Evolutionary conservation across 2,113 vertebrate species (phyloP), one percentile per base, ranked within the genome.

Genomic region (Clarias gariepinus): DNA sequence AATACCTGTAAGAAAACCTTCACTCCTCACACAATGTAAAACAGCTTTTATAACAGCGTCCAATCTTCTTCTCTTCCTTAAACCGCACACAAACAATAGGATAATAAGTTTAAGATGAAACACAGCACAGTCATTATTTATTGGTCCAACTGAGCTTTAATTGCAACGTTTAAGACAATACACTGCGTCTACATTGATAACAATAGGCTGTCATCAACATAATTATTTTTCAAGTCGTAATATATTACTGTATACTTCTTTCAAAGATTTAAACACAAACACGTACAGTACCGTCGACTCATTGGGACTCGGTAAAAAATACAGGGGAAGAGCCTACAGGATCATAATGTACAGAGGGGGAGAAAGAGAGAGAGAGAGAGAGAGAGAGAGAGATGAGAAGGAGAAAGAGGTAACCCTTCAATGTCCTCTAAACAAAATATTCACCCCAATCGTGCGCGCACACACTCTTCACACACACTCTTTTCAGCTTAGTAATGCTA

Each of bases 131-230:
- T 61, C 68, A 57, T 68, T 3, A 36, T 58, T 71, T 82, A 87
- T 95, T 94, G 94, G 94, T 94, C 94, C 94, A 94, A 93, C 90
- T 91, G 90, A 92, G 93, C 89, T 95, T 95, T 95, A 95, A 93
- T 95, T 92, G 92, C 89, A 95, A 95, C 94, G 94, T 90, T 92
- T 91, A 94, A 94, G 91, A 95, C 94, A 93, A 94, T 93, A 94
- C 92, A 94, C 90, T 88, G 93, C 90, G 92, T 93, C 92, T 94
- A 95, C 91, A 92, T 93, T 94, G 93, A 94, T 93, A 91, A 93
- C 93, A 94, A 92, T 91, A 93, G 89, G 87, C 91, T 88, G 92
- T 90, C 90, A 89, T 90, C 90, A 91, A 91, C 88, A 90, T 87
- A 84, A 86, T 86, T 87, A 86, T 84, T 90, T 73, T 87, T 89